Percentiles rank a stretch among this genome's conserved stretches.
phyloP scores from a whole-genome alignment of 2,113 vertebrate species.

The Melanerpes aurifrons region DNA sequence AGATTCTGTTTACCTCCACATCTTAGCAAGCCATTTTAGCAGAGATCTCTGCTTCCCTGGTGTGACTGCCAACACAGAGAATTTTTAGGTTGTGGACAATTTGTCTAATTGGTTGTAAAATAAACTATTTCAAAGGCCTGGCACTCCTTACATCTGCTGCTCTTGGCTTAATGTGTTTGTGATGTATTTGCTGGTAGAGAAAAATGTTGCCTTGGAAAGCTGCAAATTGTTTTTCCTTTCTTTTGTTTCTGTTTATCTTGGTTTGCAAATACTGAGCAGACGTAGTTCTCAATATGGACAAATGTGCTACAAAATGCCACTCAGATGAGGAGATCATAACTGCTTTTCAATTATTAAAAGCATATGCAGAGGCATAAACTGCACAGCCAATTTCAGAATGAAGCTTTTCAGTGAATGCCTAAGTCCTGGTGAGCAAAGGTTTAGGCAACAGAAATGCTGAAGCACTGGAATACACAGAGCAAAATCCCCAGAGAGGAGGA shows the following conservation, averaged over 20 bases:
- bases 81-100: slow-evolving; percentile 33
- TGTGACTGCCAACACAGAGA: slow-evolving; percentile 11
- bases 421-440: neutral
- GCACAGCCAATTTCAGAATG: slow-evolving; percentile 2
- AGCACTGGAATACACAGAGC: neutral
- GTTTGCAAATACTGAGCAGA: slow-evolving; percentile 62
- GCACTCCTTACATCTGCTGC: slow-evolving; percentile 27
- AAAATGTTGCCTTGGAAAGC: slow-evolving; percentile 43
- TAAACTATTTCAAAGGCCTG: slow-evolving; percentile 59
- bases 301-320: slow-evolving; percentile 54
- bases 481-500: neutral
- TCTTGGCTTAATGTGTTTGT: slow-evolving; percentile 37
- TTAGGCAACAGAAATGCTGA: slow-evolving; percentile 3
- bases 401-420: neutral
- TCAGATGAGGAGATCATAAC: slow-evolving; percentile 27
- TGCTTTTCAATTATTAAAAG: slow-evolving; percentile 59
- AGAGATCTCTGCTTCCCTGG: neutral
- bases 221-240: slow-evolving; percentile 56
- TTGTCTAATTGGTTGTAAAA: slow-evolving; percentile 61
- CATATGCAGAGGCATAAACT: slow-evolving; percentile 19
- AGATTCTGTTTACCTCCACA: neutral
- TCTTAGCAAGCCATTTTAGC: neutral
- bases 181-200: slow-evolving; percentile 54
- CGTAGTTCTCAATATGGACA: slow-evolving; percentile 36
- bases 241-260: slow-evolving; percentile 68